Conservation (phyloP, 2,888 invertebrate genomes). For the Chrysopilus asiliformis region DNA sequence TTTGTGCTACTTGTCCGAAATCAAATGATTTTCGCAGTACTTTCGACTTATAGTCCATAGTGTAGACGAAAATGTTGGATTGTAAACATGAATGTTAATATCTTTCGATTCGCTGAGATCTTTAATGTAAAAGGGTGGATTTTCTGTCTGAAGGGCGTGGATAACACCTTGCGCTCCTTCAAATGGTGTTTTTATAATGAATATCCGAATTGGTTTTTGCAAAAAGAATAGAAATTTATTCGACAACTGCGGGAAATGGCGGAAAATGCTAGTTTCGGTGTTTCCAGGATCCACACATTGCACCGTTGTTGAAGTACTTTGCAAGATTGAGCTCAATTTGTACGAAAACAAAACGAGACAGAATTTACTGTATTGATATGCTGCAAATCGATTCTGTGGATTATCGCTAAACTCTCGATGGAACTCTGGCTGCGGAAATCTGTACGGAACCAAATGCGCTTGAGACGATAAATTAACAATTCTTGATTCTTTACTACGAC, state of each 20-base stretch:
- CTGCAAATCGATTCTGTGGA: conserved; percentile 5
- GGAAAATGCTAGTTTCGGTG: conserved; percentile 34
- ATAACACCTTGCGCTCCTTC: conserved; percentile 36
- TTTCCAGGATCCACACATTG: conserved; percentile 37
- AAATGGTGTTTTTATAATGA: conserved; percentile 30
- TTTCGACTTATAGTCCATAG: conserved; percentile 8
- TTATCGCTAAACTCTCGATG: conserved; percentile 11
- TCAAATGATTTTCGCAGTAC: conserved; percentile 1
- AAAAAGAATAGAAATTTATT: conserved; percentile 29
- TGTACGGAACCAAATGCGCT: conserved; percentile 23
- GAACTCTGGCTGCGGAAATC: conserved; percentile 11
- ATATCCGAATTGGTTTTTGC: conserved; percentile 31
- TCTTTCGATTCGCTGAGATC: conserved; percentile 3
- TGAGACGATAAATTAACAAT: conserved; percentile 39
- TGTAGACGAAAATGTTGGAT: conserved; percentile 5
- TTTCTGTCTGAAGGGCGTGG: conserved; percentile 31
- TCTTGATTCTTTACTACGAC: conserved; percentile 29
- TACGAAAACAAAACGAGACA: conserved; percentile 12
- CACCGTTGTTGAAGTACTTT: conserved; percentile 30
- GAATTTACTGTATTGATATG: conserved; percentile 15
- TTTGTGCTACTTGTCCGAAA: conserved; percentile 6
- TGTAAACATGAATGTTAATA: conserved; percentile 3
- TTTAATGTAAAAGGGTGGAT: conserved; percentile 12
- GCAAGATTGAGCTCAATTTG: conserved; percentile 9
- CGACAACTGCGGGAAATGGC: conserved; percentile 29